Base-by-base conservation (phyloP, 2,888 invertebrate species). In the Chaetogeoica ovagalla region DNA sequence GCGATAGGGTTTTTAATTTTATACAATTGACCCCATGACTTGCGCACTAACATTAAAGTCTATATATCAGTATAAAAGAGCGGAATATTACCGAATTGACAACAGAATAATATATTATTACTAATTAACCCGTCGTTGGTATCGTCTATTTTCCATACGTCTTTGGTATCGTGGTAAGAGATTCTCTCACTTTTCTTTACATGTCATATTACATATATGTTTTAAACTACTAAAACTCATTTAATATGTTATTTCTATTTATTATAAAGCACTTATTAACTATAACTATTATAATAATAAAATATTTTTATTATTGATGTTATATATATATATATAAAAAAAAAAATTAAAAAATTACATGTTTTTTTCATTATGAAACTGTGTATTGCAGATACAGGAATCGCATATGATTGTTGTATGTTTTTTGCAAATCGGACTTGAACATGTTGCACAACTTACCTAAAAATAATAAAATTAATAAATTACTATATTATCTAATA, bases 401-500 rank as follows among this genome's bases (percentile, higher is more conserved):
- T n/a, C n/a, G n/a, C n/a, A n/a, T n/a, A n/a, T n/a, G n/a, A n/a
- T n/a, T n/a, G n/a, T n/a, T n/a, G n/a, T n/a, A n/a, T n/a, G n/a
- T n/a, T n/a, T n/a, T 59, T 71, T 71, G 71, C 59, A 71, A 71
- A 71, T 71, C n/a, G 57, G 13, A 59, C 39, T 70, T 70, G 37
- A 57, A 70, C 57, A 57, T 37, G 57, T 59, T 57, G 39, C 57
- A 39, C 57, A 70, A 57, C n/a, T 13, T 39, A 57, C 70, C 57
- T 57, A 68, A 70, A 57, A 39, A 37, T n/a, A 57, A n/a, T 70
- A 57, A 1, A 39, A 37, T 2, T 57, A 70, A 57, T 57, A n/a
- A n/a, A n/a, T n/a, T n/a, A n/a, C n/a, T n/a, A n/a, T n/a, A n/a
- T n/a, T n/a, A n/a, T n/a, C n/a, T n/a, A n/a, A n/a, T 59, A 59